A percentile compares a stretch with the other conserved stretches of the same genome.
These are phyloP conservation scores for Malurus alboscapulatus DNA, from an alignment of 2,113 vertebrate genomes.

Conservation along the genomic window DNA sequence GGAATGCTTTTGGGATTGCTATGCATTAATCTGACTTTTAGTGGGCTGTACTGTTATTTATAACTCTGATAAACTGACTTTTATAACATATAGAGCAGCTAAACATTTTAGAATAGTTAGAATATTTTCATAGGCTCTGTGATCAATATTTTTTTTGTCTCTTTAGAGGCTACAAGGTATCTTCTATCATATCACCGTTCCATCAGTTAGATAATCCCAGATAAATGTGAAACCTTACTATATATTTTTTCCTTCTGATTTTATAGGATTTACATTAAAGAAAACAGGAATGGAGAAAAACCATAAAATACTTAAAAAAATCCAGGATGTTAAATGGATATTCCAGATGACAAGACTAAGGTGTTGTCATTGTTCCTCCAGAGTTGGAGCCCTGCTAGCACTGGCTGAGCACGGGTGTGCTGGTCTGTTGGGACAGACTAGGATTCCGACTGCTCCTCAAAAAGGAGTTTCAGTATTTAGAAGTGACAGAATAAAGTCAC, in stretches of 20 bases:
- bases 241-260: not conserved
- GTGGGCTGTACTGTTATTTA: not conserved
- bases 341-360: not conserved
- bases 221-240: not conserved
- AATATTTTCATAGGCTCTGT: not conserved
- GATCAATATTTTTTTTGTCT: not conserved
- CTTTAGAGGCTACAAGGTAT: not conserved
- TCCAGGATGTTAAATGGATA: not conserved
- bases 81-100: not conserved
- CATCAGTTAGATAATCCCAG: not conserved
- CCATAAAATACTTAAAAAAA: not conserved
- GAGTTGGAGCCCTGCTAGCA: not conserved
- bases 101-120: not conserved
- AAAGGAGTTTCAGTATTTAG: not conserved
- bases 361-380: not conserved
- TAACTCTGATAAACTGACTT: constrained; percentile 7
- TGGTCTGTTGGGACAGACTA: not conserved
- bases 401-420: not conserved
- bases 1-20: not conserved
- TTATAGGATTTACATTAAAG: not conserved
- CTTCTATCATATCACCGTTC: not conserved
- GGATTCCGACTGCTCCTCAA: not conserved
- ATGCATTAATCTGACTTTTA: not conserved
- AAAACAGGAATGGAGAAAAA: not conserved
- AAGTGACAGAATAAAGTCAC: not conserved